Evolutionary conservation across 2,888 invertebrate species (phyloP).

Genomic region (Philereme transversata): DNA sequence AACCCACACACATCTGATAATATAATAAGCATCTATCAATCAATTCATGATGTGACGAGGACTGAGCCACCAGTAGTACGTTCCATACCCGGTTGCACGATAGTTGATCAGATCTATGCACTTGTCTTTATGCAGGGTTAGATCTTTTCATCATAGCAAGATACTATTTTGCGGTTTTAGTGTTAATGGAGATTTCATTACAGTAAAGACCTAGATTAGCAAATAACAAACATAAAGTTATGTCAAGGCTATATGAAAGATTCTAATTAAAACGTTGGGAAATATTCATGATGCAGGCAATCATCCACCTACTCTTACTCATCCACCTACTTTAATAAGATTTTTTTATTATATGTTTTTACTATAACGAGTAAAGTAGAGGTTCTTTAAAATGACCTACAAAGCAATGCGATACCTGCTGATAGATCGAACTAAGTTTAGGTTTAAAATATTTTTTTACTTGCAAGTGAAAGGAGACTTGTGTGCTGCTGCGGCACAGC

Average conservation of each 20-base stretch:
- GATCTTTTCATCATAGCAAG: slow-evolving; percentile 39
- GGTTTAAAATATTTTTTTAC: too few relatives aligned
- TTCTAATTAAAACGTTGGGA: slow-evolving; percentile 2
- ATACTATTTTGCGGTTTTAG: slow-evolving; percentile 59
- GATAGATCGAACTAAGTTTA: too few relatives aligned
- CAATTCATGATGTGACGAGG: too few relatives aligned
- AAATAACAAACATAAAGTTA: slow-evolving; percentile 17
- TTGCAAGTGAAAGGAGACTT: background rate
- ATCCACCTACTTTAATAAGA: background rate
- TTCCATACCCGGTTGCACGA: background rate
- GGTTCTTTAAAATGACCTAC: too few relatives aligned
- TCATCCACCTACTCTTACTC: too few relatives aligned
- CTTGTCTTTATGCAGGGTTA: slow-evolving; percentile 18
- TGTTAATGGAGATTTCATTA: slow-evolving; percentile 42
- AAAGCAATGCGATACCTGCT: too few relatives aligned
- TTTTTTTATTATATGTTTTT: too few relatives aligned
- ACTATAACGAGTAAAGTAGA: too few relatives aligned
- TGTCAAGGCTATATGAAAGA: slow-evolving; percentile 23
- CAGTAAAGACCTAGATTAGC: slow-evolving; percentile 18
- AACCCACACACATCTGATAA: too few relatives aligned
- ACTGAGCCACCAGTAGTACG: too few relatives aligned
- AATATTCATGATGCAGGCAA: background rate
- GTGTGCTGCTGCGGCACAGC: slow-evolving; percentile 8
- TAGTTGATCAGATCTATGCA: background rate
- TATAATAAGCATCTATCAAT: too few relatives aligned